phyloP scores from a whole-genome alignment of 2,888 invertebrate species.

The Pyrochroa serraticornis region DNA sequence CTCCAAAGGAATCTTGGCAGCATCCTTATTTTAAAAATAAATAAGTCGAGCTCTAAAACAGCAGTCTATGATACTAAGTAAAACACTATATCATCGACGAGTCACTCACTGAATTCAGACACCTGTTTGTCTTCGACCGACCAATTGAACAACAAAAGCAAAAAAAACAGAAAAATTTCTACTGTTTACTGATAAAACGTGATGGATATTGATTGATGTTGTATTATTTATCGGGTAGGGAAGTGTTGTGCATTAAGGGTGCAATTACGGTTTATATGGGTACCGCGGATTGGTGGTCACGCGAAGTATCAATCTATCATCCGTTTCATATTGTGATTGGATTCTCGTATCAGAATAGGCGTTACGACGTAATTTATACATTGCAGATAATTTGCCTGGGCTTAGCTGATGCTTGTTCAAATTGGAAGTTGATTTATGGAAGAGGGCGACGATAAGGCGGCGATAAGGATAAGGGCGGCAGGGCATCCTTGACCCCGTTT shows the following conservation, averaged over 20 bases:
- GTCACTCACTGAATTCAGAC: no score
- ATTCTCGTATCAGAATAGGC: no score
- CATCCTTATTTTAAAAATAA: slow-evolving; percentile 28
- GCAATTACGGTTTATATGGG: slow-evolving; percentile 33
- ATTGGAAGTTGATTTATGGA: no score
- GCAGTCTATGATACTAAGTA: no score
- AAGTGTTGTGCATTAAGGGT: slow-evolving; percentile 27
- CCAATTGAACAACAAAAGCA: not conserved
- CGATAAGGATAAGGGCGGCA: no score
- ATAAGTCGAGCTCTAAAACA: slow-evolving; percentile 2
- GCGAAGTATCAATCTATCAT: slow-evolving; percentile 36
- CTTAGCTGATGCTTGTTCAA: no score
- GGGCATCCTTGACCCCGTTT: no score
- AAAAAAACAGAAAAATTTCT: not conserved
- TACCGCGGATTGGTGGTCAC: slow-evolving; percentile 32
- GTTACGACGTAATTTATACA: no score
- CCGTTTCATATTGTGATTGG: slow-evolving; percentile 21
- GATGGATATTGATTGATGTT: slow-evolving; percentile 21
- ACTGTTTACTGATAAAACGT: not conserved
- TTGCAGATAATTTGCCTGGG: no score
- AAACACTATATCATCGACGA: no score
- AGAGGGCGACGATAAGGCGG: no score
- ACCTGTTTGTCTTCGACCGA: no score
- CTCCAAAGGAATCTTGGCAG: slow-evolving; percentile 29
- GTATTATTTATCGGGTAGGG: slow-evolving; percentile 23